phyloP scores from a whole-genome alignment of 2,113 vertebrate species.

The Lepisosteus oculatus region DNA sequence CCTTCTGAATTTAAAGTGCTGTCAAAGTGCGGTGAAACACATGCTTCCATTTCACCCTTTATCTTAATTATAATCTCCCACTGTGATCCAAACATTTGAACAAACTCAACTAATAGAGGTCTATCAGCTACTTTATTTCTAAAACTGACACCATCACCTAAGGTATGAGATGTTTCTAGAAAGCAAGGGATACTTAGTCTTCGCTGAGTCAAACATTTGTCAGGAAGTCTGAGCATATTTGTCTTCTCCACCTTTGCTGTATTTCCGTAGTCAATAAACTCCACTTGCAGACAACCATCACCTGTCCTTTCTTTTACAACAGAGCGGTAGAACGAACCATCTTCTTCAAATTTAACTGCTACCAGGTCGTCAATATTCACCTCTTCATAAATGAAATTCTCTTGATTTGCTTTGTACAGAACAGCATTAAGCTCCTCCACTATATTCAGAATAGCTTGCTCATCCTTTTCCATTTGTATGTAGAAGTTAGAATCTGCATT shows the following conservation, averaged over 20 bases:
- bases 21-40: not conserved
- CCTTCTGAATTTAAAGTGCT: not conserved
- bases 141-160: slow-evolving; percentile 51
- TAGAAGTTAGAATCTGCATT: slow-evolving; percentile 64
- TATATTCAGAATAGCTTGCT: slow-evolving; percentile 64
- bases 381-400: slow-evolving; percentile 23
- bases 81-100: slow-evolving; percentile 46
- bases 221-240: slow-evolving; percentile 59
- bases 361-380: slow-evolving; percentile 57
- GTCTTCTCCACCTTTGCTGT: slow-evolving; percentile 49
- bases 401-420: slow-evolving; percentile 28
- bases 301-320: slow-evolving; percentile 55
- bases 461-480: slow-evolving; percentile 72
- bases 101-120: slow-evolving; percentile 69
- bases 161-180: slow-evolving; percentile 47
- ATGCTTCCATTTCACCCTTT: slow-evolving; percentile 32
- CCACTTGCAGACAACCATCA: slow-evolving; percentile 54
- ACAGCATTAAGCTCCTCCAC: slow-evolving; percentile 59
- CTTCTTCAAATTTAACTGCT: slow-evolving; percentile 59
- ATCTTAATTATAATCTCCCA: slow-evolving; percentile 71
- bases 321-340: slow-evolving; percentile 70
- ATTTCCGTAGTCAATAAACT: slow-evolving; percentile 87
- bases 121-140: slow-evolving; percentile 46
- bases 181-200: slow-evolving; percentile 71
- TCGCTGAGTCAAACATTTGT: slow-evolving; percentile 57